phyloP scores from a whole-genome alignment of 1,140 invertebrate species.

The Tribolium madens region DNA sequence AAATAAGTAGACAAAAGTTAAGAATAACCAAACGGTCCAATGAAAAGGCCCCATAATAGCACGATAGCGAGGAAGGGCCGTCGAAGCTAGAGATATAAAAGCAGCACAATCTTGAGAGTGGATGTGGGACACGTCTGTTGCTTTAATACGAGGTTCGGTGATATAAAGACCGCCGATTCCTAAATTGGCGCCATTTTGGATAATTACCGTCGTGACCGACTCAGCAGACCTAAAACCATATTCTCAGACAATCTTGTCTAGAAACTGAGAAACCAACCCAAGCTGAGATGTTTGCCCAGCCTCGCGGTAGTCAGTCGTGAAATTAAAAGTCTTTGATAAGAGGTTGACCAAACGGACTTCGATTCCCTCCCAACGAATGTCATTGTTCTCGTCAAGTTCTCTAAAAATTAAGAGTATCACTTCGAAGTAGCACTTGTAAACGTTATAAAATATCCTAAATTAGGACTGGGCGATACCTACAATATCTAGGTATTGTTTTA shows the following conservation, averaged over 20 bases:
- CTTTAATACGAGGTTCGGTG: constrained; percentile 68
- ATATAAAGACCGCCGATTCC: constrained; percentile 77
- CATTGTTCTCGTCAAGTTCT: constrained; percentile 65
- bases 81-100: constrained; percentile 80
- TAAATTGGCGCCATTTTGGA: constrained; percentile 69
- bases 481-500: too few species aligned
- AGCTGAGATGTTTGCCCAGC: constrained; percentile 64
- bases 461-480: too few species aligned
- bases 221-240: constrained; percentile 68
- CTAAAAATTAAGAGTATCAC: constrained; percentile 58
- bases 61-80: constrained; percentile 80
- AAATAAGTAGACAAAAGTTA: constrained; percentile 77
- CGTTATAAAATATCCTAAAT: too few species aligned
- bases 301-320: constrained; percentile 76
- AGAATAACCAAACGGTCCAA: constrained; percentile 79
- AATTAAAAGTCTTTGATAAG: constrained; percentile 74
- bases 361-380: constrained; percentile 75
- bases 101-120: constrained; percentile 79
- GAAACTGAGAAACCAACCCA: constrained; percentile 65
- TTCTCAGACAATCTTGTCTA: too few species aligned
- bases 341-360: constrained; percentile 75
- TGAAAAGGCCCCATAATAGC: constrained; percentile 86
- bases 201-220: constrained; percentile 69
- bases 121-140: constrained; percentile 71
- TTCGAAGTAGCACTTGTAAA: too few species aligned